These are phyloP conservation scores for Protodeltote pygarga DNA, from an alignment of 2,888 invertebrate species.

Conservation along the genomic window DNA sequence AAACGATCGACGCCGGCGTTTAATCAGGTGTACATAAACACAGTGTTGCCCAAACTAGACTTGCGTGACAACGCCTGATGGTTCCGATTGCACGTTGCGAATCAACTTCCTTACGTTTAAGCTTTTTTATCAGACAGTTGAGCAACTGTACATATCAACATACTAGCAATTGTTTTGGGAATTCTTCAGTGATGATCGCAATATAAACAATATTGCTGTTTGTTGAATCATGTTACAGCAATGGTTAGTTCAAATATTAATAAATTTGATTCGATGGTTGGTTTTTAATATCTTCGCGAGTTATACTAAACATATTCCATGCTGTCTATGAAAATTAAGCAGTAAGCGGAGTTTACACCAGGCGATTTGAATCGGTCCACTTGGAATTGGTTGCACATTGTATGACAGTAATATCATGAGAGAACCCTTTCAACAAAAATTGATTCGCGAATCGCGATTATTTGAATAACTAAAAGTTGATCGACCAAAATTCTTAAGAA, in stretches of 20 bases:
- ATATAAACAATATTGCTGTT: constrained; percentile 28
- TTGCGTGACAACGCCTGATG: constrained; percentile 74
- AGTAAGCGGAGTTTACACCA: too few relatives aligned
- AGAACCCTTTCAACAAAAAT: too few relatives aligned
- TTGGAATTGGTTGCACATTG: too few relatives aligned
- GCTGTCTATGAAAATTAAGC: neutral
- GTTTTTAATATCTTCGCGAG: constrained; percentile 3
- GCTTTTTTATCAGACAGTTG: constrained; percentile 45
- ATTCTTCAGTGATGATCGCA: constrained; percentile 39
- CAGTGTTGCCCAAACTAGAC: constrained; percentile 65
- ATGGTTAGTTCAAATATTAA: constrained; percentile 18
- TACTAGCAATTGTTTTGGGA: constrained; percentile 37
- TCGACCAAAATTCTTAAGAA: too few relatives aligned
- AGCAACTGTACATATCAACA: constrained; percentile 35
- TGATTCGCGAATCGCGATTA: too few relatives aligned
- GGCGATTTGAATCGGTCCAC: too few relatives aligned
- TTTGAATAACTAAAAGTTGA: too few relatives aligned
- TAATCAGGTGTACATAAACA: constrained; percentile 46
- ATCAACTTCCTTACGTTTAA: constrained; percentile 59
- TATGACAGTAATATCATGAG: too few relatives aligned
- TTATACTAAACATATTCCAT: neutral
- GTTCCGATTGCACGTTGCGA: constrained; percentile 60
- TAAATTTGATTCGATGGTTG: constrained; percentile 2
- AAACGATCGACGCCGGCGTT: constrained; percentile 44
- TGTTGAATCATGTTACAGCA: constrained; percentile 40